Evolutionary conservation across 1,140 invertebrate genomes (phyloP).

Genomic region (Apocrypta bakeri): DNA sequence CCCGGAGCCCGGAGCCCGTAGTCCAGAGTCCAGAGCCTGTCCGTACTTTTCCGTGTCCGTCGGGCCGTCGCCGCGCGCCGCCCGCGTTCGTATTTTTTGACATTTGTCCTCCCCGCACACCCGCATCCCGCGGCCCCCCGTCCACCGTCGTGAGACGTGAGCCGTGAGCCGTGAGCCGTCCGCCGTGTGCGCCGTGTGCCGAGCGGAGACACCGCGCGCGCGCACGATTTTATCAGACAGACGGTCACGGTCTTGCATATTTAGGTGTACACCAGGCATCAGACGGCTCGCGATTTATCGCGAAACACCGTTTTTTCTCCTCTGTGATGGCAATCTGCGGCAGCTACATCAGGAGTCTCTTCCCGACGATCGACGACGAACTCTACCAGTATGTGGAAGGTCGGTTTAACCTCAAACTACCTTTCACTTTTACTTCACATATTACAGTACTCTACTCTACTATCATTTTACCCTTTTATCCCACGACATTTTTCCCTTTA

Average conservation of each 20-base stretch:
- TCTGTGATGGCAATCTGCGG: constrained; percentile 81
- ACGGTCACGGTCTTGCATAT: no score
- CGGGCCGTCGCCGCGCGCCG: no score
- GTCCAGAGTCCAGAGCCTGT: no score
- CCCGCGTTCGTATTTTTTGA: constrained; percentile 52
- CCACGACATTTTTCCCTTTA: neutral
- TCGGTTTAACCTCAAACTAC: constrained; percentile 71
- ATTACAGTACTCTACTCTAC: no score
- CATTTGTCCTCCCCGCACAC: constrained; percentile 53
- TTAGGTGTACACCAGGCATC: neutral
- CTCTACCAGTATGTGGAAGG: constrained; percentile 91
- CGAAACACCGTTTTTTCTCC: neutral
- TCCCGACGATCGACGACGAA: constrained; percentile 91
- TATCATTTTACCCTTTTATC: constrained; percentile 18
- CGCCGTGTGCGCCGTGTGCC: no score
- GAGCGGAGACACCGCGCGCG: no score
- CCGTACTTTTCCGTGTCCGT: no score
- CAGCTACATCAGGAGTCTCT: constrained; percentile 85
- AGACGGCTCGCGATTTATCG: constrained; percentile 10
- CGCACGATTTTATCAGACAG: no score
- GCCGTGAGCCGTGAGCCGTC: no score
- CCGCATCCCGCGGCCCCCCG: constrained; percentile 5
- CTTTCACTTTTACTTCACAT: neutral
- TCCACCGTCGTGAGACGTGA: neutral
- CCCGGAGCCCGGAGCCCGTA: no score